Conservation (phyloP, 2,888 invertebrate genomes). For the Brenthis daphne region DNA sequence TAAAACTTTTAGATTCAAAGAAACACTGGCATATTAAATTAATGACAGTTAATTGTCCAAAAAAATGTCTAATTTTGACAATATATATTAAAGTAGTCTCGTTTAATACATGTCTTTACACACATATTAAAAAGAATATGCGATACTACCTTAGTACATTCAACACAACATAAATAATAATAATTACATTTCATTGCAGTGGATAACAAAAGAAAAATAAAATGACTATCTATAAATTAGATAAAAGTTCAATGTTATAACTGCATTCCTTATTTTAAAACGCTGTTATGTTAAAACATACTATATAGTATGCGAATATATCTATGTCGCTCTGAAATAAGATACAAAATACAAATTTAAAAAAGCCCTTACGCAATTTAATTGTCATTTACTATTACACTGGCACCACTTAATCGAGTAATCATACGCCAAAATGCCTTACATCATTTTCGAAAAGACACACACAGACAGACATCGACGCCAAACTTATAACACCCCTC, state of each 20-base stretch:
- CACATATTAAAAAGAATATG: constrained; percentile 4
- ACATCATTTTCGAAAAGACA: too few species aligned
- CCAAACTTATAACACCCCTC: too few species aligned
- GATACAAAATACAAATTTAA: too few species aligned
- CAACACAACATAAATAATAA: constrained; percentile 15
- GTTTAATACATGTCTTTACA: constrained; percentile 1
- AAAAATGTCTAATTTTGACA: background rate
- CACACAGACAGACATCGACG: too few species aligned
- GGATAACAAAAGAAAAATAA: constrained; percentile 3
- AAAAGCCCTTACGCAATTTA: too few species aligned
- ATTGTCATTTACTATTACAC: too few species aligned
- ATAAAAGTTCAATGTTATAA: background rate
- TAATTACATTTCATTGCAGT: constrained; percentile 6
- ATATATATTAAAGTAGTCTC: background rate
- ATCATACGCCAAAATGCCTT: too few species aligned
- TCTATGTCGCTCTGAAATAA: too few species aligned
- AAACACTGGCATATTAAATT: constrained; percentile 10
- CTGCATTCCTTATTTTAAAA: background rate
- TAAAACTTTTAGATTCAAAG: constrained; percentile 12
- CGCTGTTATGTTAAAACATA: too few species aligned
- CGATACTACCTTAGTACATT: background rate
- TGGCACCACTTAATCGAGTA: too few species aligned
- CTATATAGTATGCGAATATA: too few species aligned
- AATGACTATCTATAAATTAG: background rate
- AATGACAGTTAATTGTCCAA: background rate